Evolutionary conservation across 2,113 vertebrate species (phyloP), one percentile per base, ranked within the genome.

Genomic region (Struthio camelus): DNA sequence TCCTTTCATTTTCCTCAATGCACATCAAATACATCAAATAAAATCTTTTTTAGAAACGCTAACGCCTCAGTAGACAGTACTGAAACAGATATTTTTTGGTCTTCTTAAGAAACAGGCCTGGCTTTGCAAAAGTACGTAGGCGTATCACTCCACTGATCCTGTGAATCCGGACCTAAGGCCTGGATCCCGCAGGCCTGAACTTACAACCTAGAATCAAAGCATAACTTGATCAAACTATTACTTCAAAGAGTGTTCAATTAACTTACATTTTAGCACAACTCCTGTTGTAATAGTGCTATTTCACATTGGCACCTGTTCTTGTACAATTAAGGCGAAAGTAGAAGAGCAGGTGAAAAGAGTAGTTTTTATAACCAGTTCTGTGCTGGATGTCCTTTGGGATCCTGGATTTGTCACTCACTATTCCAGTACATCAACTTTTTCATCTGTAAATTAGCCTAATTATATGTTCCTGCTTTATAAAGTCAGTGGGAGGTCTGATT

Each of bases 391-490:
- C 86, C 59, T 90, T 75, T 72, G 65, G 61, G 69, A 81, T 81
- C 61, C 76, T 44, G 73, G 44, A 65, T 87, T 93, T 94, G 87
- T 94, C 96, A 87, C 32, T 93, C 71, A 85, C 22, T 32, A 30
- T 83, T 95, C 59, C 78, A 72, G 54, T 48, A 59, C 36, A 77
- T 89, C 71, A 91, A 40, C 50, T 89, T 70, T 73, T 73, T 80
- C 69, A 85, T 83, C 87, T 96, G 67, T 78, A 93, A 95, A 96
- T 91, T 91, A 95, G 50, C 50, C 64, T 85, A 91, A 93, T 80
- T 96, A 85, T 71, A 85, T 73, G 67, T 67, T 93, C 50, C 30
- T 94, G 67, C 54, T 94, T 95, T 94, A 93, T 70, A 80, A 95
- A 91, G 77, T 83, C 87, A 91, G 62, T 93, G 54, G 84, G 93